Conservation (phyloP, 1,140 invertebrate species). For the Magallana ariakensis region DNA sequence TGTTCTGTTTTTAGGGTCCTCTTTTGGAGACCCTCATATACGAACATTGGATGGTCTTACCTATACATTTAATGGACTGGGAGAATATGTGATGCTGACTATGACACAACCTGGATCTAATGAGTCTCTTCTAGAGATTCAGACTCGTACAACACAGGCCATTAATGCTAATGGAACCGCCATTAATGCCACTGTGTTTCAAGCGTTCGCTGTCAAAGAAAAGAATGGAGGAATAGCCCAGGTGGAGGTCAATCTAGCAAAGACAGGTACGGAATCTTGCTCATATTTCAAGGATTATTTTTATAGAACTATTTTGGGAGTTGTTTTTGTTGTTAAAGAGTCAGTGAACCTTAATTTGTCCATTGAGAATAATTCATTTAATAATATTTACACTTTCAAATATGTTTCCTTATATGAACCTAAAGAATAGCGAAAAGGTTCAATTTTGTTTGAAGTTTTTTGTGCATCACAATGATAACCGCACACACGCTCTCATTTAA, state of each 20-base stretch:
- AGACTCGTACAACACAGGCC: slow-evolving; percentile 55
- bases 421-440: too few species aligned
- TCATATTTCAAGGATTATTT: too few species aligned
- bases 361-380: too few species aligned
- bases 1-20: not conserved
- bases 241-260: slow-evolving; percentile 26
- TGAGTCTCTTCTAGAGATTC: slow-evolving; percentile 50
- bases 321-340: too few species aligned
- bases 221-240: not conserved
- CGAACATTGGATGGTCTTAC: slow-evolving; percentile 70
- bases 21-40: slow-evolving; percentile 74
- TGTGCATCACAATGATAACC: too few species aligned
- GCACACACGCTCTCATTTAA: too few species aligned
- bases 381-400: too few species aligned
- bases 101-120: slow-evolving; percentile 42
- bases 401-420: too few species aligned
- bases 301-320: too few species aligned
- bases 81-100: slow-evolving; percentile 69
- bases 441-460: too few species aligned
- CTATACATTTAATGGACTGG: slow-evolving; percentile 75
- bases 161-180: not conserved
- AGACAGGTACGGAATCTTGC: not conserved
- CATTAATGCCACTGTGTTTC: slow-evolving; percentile 61
- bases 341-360: too few species aligned
- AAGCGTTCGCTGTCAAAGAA: slow-evolving; percentile 57